Base-by-base conservation (phyloP, 2,113 vertebrate species). In the Calyptommatus sinebrachiatus region DNA sequence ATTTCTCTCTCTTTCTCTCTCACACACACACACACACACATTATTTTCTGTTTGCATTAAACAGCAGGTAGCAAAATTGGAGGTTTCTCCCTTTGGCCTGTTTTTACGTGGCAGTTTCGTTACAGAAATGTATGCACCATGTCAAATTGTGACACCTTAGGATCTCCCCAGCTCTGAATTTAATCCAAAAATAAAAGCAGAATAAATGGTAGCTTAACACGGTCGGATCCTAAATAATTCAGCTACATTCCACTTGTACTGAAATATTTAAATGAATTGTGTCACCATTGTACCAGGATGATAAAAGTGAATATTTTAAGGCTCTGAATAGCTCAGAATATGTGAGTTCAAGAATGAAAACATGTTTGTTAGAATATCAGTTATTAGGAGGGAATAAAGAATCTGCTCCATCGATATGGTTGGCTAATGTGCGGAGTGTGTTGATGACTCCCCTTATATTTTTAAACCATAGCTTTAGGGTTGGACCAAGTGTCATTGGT, bases 31-130 rank as follows among this genome's bases (percentile, higher is more conserved):
- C 35, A 41, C 35, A 41, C n/a, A n/a, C n/a, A n/a, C n/a, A 14
- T 53, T 53, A 3, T 4, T 57, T 57, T 57, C 53, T 14, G 16
- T 57, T 57, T 57, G 53, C 16, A 57, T 57, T 57, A 57, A 14
- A 57, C 4, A 18, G 14, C 53, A 57, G 53, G 14, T 16, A 57
- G 53, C 16, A 57, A 20, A 26, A 48, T 28, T 7, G 67, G 79
- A 0, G 0, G 61, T 81, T 75, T 73, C 87, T 57, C 79, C 11
- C 83, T 84, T 77, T 72, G 79, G 67, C 83, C 70, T 62, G 85
- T 79, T 79, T 31, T 87, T 45, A 62, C 10, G 35, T 18, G 31
- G 60, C 60, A 46, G 24, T 16, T 62, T 31, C 63, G 14, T 76
- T 45, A 46, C 28, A 16, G 57, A 62, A 41, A 3, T 11, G 16